phyloP scores from a whole-genome alignment of 2,797 vertebrate genomes.

The Mormyrus hasselquistii region DNA sequence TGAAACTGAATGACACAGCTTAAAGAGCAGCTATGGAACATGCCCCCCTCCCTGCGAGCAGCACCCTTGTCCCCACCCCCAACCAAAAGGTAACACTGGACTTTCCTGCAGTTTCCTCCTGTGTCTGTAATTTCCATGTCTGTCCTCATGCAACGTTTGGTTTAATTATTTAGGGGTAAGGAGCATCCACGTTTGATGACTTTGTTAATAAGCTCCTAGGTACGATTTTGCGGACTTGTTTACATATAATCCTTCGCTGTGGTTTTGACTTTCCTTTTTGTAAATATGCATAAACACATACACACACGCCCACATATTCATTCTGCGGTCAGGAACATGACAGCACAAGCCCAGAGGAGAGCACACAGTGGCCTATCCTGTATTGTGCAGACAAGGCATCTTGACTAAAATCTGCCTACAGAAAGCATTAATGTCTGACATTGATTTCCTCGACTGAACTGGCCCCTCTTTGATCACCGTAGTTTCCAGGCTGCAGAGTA shows the following conservation, averaged over 20 bases:
- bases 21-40: conserved; percentile 61
- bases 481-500: conserved; percentile 23
- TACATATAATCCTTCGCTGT: conserved; percentile 34
- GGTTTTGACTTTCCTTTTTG: conserved; percentile 37
- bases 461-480: conserved; percentile 36
- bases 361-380: conserved; percentile 33
- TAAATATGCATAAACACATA: conserved; percentile 44
- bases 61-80: conserved; percentile 16
- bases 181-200: conserved; percentile 29
- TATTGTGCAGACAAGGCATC: conserved; percentile 40
- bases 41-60: conserved; percentile 58
- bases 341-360: conserved; percentile 10
- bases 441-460: conserved; percentile 43
- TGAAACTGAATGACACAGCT: conserved; percentile 40
- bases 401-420: conserved; percentile 40
- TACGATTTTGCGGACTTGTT: neutral
- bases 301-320: neutral
- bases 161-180: conserved; percentile 33
- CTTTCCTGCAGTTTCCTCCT: conserved; percentile 45
- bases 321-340: neutral
- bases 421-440: conserved; percentile 36
- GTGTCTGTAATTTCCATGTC: conserved; percentile 29
- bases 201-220: conserved; percentile 29
- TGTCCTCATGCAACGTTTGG: conserved; percentile 31
- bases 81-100: conserved; percentile 53